These are phyloP conservation scores for Microvelia longipes DNA, from an alignment of 1,140 invertebrate species.

Conservation along the genomic window DNA sequence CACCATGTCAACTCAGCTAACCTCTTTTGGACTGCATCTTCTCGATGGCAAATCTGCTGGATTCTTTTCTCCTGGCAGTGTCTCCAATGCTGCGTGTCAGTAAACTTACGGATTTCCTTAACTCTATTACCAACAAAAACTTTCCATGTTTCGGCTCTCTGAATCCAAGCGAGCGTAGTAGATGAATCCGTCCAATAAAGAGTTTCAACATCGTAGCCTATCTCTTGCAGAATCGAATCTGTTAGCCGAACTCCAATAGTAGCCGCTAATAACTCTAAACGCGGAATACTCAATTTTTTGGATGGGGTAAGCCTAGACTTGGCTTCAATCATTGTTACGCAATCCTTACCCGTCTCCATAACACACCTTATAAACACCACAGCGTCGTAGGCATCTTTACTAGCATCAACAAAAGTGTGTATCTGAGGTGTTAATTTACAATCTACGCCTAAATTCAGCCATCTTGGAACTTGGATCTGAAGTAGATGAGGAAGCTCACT, in stretches of 20 bases:
- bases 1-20: conserved; percentile 28
- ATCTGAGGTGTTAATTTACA: neutral
- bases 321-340: conserved; percentile 25
- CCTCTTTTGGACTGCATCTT: conserved; percentile 23
- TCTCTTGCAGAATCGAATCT: neutral
- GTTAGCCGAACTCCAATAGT: conserved; percentile 25
- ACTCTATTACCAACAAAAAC: conserved; percentile 2
- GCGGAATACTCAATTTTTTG: conserved; percentile 26
- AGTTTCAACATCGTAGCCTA: neutral
- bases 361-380: conserved; percentile 19
- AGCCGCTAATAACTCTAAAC: conserved; percentile 31
- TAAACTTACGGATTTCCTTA: conserved; percentile 2
- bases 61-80: neutral
- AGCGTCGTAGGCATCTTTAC: conserved; percentile 11
- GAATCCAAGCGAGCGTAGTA: neutral
- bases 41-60: conserved; percentile 28
- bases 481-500: neutral
- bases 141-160: neutral
- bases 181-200: conserved; percentile 5
- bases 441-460: neutral
- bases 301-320: conserved; percentile 27
- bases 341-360: conserved; percentile 19
- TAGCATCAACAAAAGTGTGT: neutral
- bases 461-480: neutral
- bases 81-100: neutral